Conservation (phyloP, 1,140 invertebrate genomes). For the Drosophila asahinai region DNA sequence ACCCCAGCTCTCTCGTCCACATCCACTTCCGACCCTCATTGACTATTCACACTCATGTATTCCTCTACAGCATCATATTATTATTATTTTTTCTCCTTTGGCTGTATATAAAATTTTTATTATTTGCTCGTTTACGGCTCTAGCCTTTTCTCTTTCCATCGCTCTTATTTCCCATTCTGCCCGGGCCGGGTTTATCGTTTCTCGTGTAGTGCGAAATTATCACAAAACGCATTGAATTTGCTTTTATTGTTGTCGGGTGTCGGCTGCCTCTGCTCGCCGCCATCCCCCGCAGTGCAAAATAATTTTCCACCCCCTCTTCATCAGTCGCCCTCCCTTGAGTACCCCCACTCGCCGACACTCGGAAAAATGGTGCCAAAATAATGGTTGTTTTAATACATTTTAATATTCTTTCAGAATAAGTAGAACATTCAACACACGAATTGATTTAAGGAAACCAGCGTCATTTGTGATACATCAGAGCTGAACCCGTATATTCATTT, state of each 20-base stretch:
- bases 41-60: slow-evolving; percentile 82
- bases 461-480: too few relatives aligned
- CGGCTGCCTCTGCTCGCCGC: slow-evolving; percentile 32
- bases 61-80: slow-evolving; percentile 43
- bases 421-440: too few relatives aligned
- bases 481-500: too few relatives aligned
- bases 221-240: slow-evolving; percentile 81
- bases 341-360: neutral
- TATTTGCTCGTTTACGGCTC: slow-evolving; percentile 78
- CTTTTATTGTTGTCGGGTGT: slow-evolving; percentile 75
- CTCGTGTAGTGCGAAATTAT: slow-evolving; percentile 74
- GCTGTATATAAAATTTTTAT: slow-evolving; percentile 69
- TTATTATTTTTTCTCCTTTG: slow-evolving; percentile 52
- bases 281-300: slow-evolving; percentile 21
- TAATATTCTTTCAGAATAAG: neutral
- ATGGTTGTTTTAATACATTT: neutral
- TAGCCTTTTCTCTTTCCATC: slow-evolving; percentile 26
- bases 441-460: too few relatives aligned
- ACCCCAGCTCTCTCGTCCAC: slow-evolving; percentile 9
- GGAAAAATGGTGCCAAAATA: neutral
- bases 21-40: slow-evolving; percentile 61
- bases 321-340: neutral
- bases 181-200: slow-evolving; percentile 57
- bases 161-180: slow-evolving; percentile 5
- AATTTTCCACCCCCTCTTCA: slow-evolving; percentile 28